Conservation (phyloP, 2,797 vertebrate species). For the Pangasius larnaudii region DNA sequence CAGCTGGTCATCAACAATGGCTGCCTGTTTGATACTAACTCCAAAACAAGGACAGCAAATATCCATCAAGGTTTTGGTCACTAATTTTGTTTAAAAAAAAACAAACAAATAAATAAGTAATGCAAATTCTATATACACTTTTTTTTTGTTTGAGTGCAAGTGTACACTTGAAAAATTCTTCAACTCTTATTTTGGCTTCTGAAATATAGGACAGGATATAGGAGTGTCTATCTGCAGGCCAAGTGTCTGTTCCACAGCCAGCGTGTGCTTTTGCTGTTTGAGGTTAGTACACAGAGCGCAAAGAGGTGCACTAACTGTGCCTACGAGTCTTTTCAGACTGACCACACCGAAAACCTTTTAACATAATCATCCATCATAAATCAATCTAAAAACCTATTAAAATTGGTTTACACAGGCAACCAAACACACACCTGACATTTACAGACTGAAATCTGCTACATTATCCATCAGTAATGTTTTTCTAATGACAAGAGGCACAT, state of each 20-base stretch:
- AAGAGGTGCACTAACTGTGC: background rate
- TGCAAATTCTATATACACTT: background rate
- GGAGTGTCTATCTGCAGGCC: background rate
- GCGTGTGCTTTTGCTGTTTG: background rate
- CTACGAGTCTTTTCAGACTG: background rate
- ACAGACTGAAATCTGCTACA: background rate
- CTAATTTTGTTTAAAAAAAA: background rate
- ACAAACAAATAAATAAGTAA: background rate
- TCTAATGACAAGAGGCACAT: background rate
- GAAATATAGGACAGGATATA: background rate
- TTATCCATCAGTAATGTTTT: background rate
- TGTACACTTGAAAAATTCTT: background rate
- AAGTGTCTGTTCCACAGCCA: background rate
- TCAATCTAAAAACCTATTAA: conserved; percentile 8
- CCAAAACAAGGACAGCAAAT: background rate
- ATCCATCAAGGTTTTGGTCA: background rate
- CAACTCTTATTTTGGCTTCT: background rate
- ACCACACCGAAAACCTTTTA: background rate
- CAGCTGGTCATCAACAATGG: background rate
- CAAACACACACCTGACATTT: background rate
- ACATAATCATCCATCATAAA: background rate
- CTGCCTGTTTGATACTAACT: background rate
- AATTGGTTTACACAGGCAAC: background rate
- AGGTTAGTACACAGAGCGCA: background rate
- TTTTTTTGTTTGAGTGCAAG: background rate